Percentiles rank a stretch among this genome's conserved stretches.
Evolutionary conservation across 2,113 vertebrate genomes (phyloP).

Genomic region (Pycnonotus jocosus): DNA sequence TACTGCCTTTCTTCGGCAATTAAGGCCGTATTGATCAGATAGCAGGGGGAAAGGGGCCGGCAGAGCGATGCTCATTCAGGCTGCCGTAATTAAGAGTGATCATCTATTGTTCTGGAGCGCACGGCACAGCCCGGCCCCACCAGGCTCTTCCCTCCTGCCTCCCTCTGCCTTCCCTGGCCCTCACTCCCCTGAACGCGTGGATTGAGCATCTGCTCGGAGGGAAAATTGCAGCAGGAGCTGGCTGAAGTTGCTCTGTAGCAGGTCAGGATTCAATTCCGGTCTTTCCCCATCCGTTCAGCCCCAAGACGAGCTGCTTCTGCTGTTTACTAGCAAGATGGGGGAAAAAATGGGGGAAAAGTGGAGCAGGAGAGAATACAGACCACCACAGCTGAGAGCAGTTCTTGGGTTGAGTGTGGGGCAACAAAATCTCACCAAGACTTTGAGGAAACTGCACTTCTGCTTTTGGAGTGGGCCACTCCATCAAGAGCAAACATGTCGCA

Average conservation of each 20-base stretch:
- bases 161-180: neutral
- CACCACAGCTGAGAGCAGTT: neutral
- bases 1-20: constrained; percentile 59
- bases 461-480: neutral
- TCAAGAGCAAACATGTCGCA: neutral
- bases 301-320: neutral
- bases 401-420: neutral
- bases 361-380: neutral
- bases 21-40: constrained; percentile 70
- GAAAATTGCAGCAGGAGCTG: neutral
- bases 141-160: constrained; percentile 18
- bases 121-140: neutral
- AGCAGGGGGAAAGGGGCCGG: constrained; percentile 25
- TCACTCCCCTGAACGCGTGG: neutral
- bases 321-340: neutral
- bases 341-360: neutral
- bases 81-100: constrained; percentile 72
- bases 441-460: neutral
- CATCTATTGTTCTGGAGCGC: constrained; percentile 58
- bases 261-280: neutral
- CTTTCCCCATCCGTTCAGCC: neutral
- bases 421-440: neutral
- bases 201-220: neutral
- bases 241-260: neutral
- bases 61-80: constrained; percentile 52